A percentile compares a stretch with the other conserved stretches of the same genome.
These are phyloP conservation scores for Amphiura filiformis DNA, from an alignment of 35 echinoderm and acorn worm species.

Conservation along the genomic window DNA sequence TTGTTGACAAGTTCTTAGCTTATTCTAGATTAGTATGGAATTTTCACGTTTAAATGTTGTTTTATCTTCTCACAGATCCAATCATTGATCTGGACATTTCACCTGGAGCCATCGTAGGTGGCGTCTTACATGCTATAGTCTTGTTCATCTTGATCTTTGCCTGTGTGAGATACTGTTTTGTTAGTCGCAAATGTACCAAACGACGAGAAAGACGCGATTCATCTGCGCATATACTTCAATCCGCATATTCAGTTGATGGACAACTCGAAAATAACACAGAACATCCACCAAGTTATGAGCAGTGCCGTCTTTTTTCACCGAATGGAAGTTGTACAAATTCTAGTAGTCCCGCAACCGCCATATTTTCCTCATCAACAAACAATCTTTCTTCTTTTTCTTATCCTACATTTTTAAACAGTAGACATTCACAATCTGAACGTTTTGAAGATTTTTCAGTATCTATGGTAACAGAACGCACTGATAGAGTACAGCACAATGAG, in stretches of 20 bases:
- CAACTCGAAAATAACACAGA: not conserved
- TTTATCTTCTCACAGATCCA: no score
- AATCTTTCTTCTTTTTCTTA: not conserved
- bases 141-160: not conserved
- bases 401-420: not conserved
- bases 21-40: no score
- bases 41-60: no score
- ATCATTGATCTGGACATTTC: not conserved
- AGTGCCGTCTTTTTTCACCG: not conserved
- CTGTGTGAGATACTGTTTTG: not conserved
- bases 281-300: not conserved
- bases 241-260: not conserved
- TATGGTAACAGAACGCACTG: not conserved
- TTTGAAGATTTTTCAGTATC: not conserved
- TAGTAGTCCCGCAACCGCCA: not conserved
- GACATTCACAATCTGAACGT: not conserved
- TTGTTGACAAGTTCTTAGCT: no score
- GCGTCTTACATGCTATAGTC: not conserved
- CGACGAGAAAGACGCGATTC: not conserved
- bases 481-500: not conserved
- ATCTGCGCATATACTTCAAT: not conserved
- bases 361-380: not conserved
- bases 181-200: not conserved
- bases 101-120: not conserved
- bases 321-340: not conserved